Evolutionary conservation across 2,113 vertebrate genomes (phyloP), one percentile per base, ranked within the genome.

Genomic region (Chloroceryle aenea): DNA sequence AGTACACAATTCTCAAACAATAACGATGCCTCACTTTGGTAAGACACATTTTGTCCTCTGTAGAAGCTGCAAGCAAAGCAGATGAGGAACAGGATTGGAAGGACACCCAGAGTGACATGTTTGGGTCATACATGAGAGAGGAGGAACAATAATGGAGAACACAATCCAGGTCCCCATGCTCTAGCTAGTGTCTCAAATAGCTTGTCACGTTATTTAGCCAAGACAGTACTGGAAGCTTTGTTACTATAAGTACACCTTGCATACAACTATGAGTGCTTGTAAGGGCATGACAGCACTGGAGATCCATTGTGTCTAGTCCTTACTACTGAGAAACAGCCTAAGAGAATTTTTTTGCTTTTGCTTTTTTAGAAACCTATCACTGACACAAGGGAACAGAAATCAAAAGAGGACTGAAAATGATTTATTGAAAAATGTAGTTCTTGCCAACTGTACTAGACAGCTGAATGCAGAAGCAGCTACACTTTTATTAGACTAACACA

Each of bases 361-460:
- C 17, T 68, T 88, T 97, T 89, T 91, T 62, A 92, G 89, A 61
- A 96, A 94, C 77, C 38, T 89, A n/a, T 72, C 61, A 52, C 14
- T 56, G 81, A 92, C 93, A 74, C 53, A 55, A 89, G 84, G 82
- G 86, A 92, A 93, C 61, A 69, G 62, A 53, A 90, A 97, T 80
- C 86, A 97, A 96, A 97, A 94, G 84, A 80, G n/a, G 55, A 27
- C 93, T 87, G 74, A 94, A 95, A 95, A 89, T 88, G 74, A 96
- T 97, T 97, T 95, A 96, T 97, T 95, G 93, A 95, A 93, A 97
- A 97, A 96, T 38, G 59, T 61, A 82, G 55, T 66, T 71, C 80
- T 93, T 95, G 76, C 78, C 94, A 96, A 56, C 62, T 59, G 84
- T 96, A 81, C 69, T 86, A 83, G 9, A 87, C 80, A 93, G 90